Evolutionary conservation across 2,888 invertebrate species (phyloP).

Genomic region (Chloromyia formosa): DNA sequence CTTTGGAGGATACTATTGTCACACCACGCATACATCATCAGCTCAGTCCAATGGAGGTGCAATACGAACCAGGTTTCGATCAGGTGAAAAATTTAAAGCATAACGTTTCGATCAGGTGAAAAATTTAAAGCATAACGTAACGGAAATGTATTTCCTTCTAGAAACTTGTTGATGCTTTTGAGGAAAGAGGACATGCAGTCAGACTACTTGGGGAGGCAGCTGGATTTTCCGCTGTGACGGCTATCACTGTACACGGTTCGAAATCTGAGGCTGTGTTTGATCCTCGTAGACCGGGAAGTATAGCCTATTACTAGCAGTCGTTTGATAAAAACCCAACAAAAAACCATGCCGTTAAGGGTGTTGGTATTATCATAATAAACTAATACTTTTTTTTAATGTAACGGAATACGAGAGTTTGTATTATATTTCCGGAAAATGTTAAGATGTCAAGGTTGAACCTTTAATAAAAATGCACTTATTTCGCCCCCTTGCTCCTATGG

Average conservation of each 20-base stretch:
- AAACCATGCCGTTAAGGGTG: too few species aligned
- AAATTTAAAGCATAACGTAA: neutral
- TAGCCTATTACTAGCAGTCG: conserved; percentile 54
- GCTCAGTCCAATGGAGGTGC: conserved; percentile 77
- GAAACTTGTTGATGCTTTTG: conserved; percentile 45
- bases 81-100: conserved; percentile 61
- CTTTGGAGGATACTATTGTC: conserved; percentile 74
- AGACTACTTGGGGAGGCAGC: neutral
- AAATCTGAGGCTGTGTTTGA: conserved; percentile 58
- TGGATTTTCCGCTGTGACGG: conserved; percentile 43
- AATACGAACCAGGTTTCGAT: conserved; percentile 72
- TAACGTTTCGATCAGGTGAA: conserved; percentile 64
- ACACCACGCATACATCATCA: conserved; percentile 87
- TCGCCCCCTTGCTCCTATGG: too few species aligned
- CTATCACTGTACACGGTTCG: conserved; percentile 60
- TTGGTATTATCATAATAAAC: too few species aligned
- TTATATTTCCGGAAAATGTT: too few species aligned
- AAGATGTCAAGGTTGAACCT: too few species aligned
- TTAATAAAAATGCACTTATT: too few species aligned
- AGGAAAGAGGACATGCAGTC: conserved; percentile 44
- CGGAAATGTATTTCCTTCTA: neutral
- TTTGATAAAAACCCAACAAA: too few species aligned
- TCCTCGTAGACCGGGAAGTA: conserved; percentile 64
- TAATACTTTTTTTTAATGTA: too few species aligned
- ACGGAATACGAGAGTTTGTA: too few species aligned